Percentiles rank a stretch among this genome's conserved stretches.
phyloP scores from a whole-genome alignment of 2,113 vertebrate genomes.

The Xenopus tropicalis region UCB_Xtro_10.0 CM004450.2:132012501-132013000 shows the following conservation, averaged over 20 bases:
- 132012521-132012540: too few relatives aligned
- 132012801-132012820: constrained; percentile 2
- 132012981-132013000: background rate
- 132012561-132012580: too few relatives aligned
- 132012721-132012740: constrained; percentile 47
- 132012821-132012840: background rate
- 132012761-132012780: constrained; percentile 35
- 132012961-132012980: background rate
- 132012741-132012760: constrained; percentile 43
- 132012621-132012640: too few relatives aligned
- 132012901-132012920: constrained; percentile 25
- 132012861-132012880: constrained; percentile 6
- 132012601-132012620: background rate
- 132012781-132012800: constrained; percentile 15
- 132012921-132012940: background rate
- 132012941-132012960: constrained; percentile 4
- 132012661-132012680: too few relatives aligned
- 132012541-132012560: too few relatives aligned
- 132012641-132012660: too few relatives aligned
- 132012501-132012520: too few relatives aligned
- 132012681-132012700: constrained; percentile 4
- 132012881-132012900: constrained; percentile 30
- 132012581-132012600: background rate
- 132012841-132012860: constrained; percentile 27
- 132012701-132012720: constrained; percentile 6